Base-by-base conservation (phyloP, 2,888 invertebrate genomes). In the Boloria euphrosyne region DNA sequence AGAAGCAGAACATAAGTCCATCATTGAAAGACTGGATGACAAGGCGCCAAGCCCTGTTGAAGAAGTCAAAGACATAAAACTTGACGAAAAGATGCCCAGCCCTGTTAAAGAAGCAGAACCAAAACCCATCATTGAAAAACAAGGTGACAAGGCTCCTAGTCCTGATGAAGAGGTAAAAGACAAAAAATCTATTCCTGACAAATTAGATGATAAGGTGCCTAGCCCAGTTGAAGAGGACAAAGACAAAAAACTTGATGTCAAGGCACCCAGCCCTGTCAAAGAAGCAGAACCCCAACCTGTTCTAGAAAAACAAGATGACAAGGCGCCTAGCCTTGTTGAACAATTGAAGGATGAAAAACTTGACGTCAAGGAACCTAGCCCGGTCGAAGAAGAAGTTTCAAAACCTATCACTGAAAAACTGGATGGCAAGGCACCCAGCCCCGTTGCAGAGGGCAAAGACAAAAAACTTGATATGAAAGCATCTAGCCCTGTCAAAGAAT, bases 241-340 rank as follows among this genome's bases (percentile, higher is more conserved):
- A 22, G 22, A 3, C 22, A 22, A 22, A 22, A 22, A 22, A 22
- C 22, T 22, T 2, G 22, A n/a, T n/a, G n/a, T 2, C 13, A 51
- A 13, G 31, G 44, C 1, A 14, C 7, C 3, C 22, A 22, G 22
- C 22, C 22, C 22, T 22, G 22, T 22, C 22, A 22, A 22, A 22
- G 22, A 22, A 22, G 1, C 14, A 5, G 44, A 53, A 18, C 51
- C 54, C 22, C 38, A 31, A 4, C n/a, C 53, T 10, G 16, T 53
- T 10, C 10, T 18, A 2, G 61, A 53, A 13, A 60, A 65, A 0
- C 16, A 13, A 13, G 57, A 65, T 1, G 65, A 66, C 0, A 71
- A 74, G 14, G 38, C 44, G 3, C 59, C 63, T 3, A 71, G 67
- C 38, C 61, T 67, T 17, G 65, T 54, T 4, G 54, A 64, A 31